Evolutionary conservation across 1,140 invertebrate species (phyloP), one percentile per base, ranked within the genome.

Genomic region (Helicoverpa zea): DNA sequence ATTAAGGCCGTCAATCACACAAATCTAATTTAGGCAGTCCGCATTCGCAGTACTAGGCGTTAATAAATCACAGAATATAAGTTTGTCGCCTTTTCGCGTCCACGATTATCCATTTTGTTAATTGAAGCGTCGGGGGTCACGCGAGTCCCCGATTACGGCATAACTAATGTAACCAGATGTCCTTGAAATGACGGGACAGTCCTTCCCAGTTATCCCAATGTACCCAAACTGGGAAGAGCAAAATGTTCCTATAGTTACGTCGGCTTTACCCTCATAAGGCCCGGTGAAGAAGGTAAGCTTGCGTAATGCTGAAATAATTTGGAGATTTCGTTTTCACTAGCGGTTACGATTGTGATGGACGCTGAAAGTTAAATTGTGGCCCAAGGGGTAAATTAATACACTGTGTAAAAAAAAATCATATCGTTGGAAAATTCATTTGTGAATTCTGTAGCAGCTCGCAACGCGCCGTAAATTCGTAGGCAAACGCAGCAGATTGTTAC

Each of bases 61-160:
- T 76, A 49, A 81, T 80, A 80, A 82, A 81, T 86, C 76, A 79
- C 47, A 54, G 70, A 82, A 83, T 81, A 85, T 83, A 79, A 80
- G 81, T 87, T 86, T 84, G 85, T 85, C 87, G 82, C 83, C 84
- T 84, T 83, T 84, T 85, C 82, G 82, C 72, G 56, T 73, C 83
- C 61, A 81, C 75, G 77, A 86, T 89, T 89, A 87, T 91, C 87
- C 86, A 90, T 91, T 90, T 89, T 87, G 87, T 91, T 92, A 91
- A 92, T 92, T 91, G 89, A 89, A 89, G 83, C 83, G 81, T 85
- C 84, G 83, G 82, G 54, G 85, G 86, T 84, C 88, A 90, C 87
- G 89, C 89, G 84, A 90, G 81, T 81, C 80, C 43, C 80, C 87
- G 84, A 91, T 92, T 90, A 90, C 52, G 83, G 83, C 79, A 82